These are phyloP conservation scores for Philantomba maxwellii DNA, from an alignment of 2,113 vertebrate genomes.

Conservation along the genomic window DNA sequence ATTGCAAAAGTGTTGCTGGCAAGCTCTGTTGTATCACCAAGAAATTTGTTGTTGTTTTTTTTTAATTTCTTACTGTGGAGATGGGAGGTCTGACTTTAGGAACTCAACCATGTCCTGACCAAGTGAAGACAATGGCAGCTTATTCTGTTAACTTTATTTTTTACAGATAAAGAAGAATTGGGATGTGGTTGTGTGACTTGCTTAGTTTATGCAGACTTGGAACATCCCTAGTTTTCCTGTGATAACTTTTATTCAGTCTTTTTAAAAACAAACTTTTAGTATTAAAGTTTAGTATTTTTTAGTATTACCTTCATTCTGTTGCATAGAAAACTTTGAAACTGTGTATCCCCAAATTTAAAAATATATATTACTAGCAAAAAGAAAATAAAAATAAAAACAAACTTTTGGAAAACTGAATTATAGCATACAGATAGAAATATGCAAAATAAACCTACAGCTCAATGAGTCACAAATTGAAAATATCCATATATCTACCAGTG, in stretches of 20 bases:
- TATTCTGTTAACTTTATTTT: conserved; percentile 12
- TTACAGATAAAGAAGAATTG: background rate
- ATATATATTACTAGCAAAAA: background rate
- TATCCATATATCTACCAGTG: background rate
- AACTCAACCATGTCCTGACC: background rate
- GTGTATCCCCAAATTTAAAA: background rate
- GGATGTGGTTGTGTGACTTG: background rate
- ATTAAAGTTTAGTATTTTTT: too few relatives aligned
- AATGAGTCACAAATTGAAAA: background rate
- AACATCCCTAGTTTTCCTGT: background rate
- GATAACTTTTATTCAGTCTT: background rate
- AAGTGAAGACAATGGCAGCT: background rate
- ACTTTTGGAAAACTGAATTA: background rate
- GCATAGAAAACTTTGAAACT: background rate
- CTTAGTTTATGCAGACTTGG: background rate
- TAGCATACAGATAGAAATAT: background rate
- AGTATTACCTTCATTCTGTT: background rate
- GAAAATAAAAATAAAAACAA: too few relatives aligned
- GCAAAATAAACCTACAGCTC: background rate
- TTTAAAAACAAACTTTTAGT: background rate
- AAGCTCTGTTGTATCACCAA: background rate
- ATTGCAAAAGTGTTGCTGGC: background rate
- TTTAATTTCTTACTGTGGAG: background rate
- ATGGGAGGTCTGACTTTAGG: background rate
- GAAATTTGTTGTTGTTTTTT: too few relatives aligned